Evolutionary conservation across 64 coral and sea anemone genomes (phyloP), one percentile per base, ranked within the genome.

Genomic region (Orbicella faveolata): DNA sequence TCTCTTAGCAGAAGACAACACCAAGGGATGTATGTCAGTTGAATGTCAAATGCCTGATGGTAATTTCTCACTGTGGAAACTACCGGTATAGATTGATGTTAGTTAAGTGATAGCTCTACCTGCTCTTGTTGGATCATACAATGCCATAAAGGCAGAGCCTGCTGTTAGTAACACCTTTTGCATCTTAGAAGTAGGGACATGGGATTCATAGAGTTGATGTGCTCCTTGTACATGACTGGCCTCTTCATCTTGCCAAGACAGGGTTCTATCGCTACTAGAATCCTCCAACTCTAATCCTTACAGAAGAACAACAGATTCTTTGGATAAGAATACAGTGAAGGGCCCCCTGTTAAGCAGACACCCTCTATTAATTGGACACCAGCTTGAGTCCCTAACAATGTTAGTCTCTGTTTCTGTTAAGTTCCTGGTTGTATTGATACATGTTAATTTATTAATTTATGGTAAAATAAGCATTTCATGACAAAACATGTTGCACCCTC

Each of bases 91-190:
- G n/a, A 21, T 30, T 75, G 19, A 75, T 16, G 12, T 19, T 67
- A 59, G 9, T 2, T 37, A 11, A 63, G 59, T 39, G 1, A 75
- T 69, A 39, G 3, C 15, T 18, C 62, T 55, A 91, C 93, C 93
- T 30, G 83, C 83, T 30, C 93, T 94, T 17, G 36, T 75, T 6
- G 95, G 95, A 78, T 96, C 65, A 64, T 96, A 96, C 39, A 96
- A 72, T 17, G 91, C 95, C 72, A 90, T 88, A 10, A 96, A 35
- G 19, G 95, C 95, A 62, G 95, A 96, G 4, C 95, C 88, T 78
- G 66, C 73, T 63, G 95, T 79, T 30, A 96, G 74, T 9, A 94
- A 39, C 0, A 65, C 77, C 62, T 93, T 94, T 48, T 96, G 95
- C 52, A 90, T 68, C 34, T 44, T 41, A 17, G 83, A 87, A 36